Evolutionary conservation across 2,888 invertebrate genomes (phyloP).

Genomic region (Actias luna): DNA sequence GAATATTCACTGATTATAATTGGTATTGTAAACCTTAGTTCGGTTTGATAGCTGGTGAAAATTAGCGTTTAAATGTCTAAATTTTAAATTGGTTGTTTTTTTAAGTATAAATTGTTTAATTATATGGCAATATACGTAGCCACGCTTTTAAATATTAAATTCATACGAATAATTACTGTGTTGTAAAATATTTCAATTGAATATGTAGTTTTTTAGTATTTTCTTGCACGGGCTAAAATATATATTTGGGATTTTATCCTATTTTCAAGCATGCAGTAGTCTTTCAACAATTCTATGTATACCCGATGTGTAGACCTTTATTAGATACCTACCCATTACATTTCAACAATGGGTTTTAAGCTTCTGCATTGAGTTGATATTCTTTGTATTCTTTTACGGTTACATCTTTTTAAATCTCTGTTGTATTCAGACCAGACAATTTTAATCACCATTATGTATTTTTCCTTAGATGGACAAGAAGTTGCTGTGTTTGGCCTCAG

Average conservation of each 20-base stretch:
- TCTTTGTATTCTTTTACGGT: not conserved
- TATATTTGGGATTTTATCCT: not conserved
- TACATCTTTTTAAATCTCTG: not conserved
- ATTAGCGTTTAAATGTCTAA: no score
- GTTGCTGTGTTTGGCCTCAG: conserved; percentile 56
- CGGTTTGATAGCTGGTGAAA: no score
- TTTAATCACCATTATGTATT: not conserved
- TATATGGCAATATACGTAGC: no score
- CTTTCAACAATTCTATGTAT: not conserved
- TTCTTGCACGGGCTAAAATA: not conserved
- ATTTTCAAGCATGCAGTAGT: not conserved
- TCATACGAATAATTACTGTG: no score
- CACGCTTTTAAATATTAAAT: no score
- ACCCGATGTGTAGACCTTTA: not conserved
- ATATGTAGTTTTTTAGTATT: not conserved
- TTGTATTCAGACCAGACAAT: not conserved
- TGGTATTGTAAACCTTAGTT: no score
- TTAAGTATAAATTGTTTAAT: no score
- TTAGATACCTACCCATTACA: not conserved
- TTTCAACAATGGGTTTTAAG: not conserved
- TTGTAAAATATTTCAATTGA: no score
- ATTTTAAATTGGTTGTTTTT: no score
- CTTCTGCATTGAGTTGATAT: not conserved
- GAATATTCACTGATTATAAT: no score
- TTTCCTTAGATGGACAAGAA: conserved; percentile 58